A percentile compares a stretch with the other conserved stretches of the same genome.
Conservation (phyloP, 2,888 invertebrate species). For the Helicoverpa assulta region DNA sequence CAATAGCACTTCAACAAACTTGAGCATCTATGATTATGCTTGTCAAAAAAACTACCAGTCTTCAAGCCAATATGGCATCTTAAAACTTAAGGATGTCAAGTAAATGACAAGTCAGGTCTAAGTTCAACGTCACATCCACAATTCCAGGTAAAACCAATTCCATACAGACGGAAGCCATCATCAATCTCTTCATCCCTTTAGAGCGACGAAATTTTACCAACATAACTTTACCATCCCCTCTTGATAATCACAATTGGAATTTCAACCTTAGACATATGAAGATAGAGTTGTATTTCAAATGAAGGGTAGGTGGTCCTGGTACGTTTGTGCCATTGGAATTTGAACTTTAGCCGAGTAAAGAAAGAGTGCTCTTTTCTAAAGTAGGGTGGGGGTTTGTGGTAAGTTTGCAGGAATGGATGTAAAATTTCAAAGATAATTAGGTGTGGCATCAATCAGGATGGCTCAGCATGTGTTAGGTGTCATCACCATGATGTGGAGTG, state of each 20-base stretch:
- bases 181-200: constrained; percentile 58
- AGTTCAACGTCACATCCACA: constrained; percentile 32
- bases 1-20: too few relatives aligned
- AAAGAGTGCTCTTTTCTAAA: neutral
- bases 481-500: constrained; percentile 62
- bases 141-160: constrained; percentile 50
- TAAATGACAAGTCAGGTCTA: constrained; percentile 5
- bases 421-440: constrained; percentile 78
- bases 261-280: accelerated
- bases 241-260: neutral
- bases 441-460: constrained; percentile 74
- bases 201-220: constrained; percentile 51
- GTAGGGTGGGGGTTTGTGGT: neutral
- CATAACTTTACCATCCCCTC: neutral
- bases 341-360: accelerated
- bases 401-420: constrained; percentile 57
- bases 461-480: constrained; percentile 76
- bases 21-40: too few relatives aligned
- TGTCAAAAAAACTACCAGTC: neutral
- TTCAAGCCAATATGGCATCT: neutral
- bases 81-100: constrained; percentile 19
- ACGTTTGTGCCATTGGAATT: constrained; percentile 17
- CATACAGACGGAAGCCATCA: constrained; percentile 56
- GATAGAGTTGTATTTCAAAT: neutral
- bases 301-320: neutral